phyloP scores from a whole-genome alignment of 1,140 invertebrate species.

The Palaemon carinicauda region DNA sequence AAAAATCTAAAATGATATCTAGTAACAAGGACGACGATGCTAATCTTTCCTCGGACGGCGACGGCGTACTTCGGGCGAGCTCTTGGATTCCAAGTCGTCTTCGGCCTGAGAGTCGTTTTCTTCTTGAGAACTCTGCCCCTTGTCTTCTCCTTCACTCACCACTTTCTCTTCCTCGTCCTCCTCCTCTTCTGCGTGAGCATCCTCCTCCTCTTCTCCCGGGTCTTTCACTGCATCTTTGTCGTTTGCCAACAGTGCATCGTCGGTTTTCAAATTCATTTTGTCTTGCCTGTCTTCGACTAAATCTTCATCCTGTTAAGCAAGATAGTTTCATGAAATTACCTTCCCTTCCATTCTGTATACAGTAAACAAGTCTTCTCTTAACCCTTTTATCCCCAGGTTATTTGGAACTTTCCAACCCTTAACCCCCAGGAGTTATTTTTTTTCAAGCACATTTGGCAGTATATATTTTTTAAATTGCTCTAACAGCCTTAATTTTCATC shows the following conservation, averaged over 20 bases:
- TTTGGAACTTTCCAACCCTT: too few species aligned
- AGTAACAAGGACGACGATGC: not conserved
- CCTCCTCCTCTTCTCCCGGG: conserved; percentile 56
- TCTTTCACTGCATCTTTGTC: conserved; percentile 63
- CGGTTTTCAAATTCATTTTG: not conserved
- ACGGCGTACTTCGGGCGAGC: conserved; percentile 68
- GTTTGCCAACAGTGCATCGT: not conserved
- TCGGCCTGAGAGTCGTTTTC: conserved; percentile 64
- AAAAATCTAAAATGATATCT: too few species aligned
- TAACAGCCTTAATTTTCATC: too few species aligned
- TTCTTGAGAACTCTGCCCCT: conserved; percentile 57
- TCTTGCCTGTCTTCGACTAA: conserved; percentile 35
- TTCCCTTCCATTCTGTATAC: too few species aligned
- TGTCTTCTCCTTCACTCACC: conserved; percentile 39
- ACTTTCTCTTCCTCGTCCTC: conserved; percentile 62
- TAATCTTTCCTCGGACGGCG: conserved; percentile 73
- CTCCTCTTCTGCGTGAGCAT: not conserved
- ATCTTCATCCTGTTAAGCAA: conserved; percentile 41
- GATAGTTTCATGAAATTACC: not conserved
- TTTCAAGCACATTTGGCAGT: too few species aligned
- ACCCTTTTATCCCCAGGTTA: too few species aligned
- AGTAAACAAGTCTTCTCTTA: too few species aligned
- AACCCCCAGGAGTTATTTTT: too few species aligned
- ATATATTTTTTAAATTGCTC: too few species aligned
- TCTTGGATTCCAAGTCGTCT: conserved; percentile 67